Evolutionary conservation across 2,113 vertebrate species (phyloP).

Genomic region (Pteruthius melanotis): DNA sequence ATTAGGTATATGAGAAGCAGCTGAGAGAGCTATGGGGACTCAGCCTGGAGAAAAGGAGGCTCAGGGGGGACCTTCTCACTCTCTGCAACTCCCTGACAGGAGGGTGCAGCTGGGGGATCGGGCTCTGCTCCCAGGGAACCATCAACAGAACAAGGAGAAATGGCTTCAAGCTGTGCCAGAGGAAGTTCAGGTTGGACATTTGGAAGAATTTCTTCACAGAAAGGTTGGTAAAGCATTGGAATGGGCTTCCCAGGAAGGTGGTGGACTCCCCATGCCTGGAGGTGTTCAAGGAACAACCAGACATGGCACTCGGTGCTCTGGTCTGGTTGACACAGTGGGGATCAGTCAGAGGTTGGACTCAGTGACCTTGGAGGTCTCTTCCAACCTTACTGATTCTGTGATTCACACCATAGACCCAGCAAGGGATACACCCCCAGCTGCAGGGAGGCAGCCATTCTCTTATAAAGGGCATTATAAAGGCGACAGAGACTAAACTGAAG

Average conservation of each 20-base stretch:
- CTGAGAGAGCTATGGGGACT: not conserved
- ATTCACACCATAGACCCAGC: rapidly evolving
- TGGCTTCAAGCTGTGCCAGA: not conserved
- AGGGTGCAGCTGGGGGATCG: rapidly evolving
- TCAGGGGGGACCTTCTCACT: not conserved
- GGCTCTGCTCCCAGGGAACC: not conserved
- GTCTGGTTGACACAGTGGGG: not conserved
- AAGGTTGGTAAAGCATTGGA: not conserved
- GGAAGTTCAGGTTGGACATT: not conserved
- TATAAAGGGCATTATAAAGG: rapidly evolving
- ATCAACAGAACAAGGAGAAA: not conserved
- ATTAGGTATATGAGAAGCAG: not conserved
- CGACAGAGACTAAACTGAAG: not conserved
- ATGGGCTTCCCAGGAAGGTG: not conserved
- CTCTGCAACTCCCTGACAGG: not conserved
- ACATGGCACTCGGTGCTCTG: not conserved
- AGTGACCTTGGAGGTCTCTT: not conserved
- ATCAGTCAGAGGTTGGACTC: not conserved
- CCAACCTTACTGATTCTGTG: not conserved
- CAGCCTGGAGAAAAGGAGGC: not conserved
- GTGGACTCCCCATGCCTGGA: not conserved
- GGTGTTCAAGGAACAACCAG: not conserved
- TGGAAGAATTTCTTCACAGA: not conserved
- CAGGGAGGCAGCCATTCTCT: not conserved
- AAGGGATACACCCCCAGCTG: not conserved